phyloP scores from a whole-genome alignment of 2,888 invertebrate genomes.

The Pristionchus fissidentatus region DNA sequence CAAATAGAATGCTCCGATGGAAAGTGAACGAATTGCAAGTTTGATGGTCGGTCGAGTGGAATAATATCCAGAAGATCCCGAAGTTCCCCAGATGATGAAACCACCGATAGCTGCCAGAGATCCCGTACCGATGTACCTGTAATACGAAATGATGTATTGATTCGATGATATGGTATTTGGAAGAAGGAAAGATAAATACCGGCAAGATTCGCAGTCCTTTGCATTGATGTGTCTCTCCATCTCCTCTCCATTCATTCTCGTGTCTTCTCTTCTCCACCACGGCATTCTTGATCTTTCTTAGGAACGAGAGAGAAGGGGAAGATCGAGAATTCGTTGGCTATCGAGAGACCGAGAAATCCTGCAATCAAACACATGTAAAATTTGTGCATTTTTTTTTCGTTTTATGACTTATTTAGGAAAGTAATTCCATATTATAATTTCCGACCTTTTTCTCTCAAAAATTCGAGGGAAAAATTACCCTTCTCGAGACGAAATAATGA shows the following conservation, averaged over 20 bases:
- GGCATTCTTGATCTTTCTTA: background rate
- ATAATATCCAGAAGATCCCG: constrained; percentile 52
- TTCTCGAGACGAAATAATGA: too few relatives aligned
- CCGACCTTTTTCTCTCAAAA: too few relatives aligned
- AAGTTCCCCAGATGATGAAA: constrained; percentile 41
- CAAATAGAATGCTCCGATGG: constrained; percentile 45
- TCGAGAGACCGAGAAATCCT: constrained; percentile 28
- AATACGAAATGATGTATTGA: background rate
- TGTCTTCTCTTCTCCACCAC: constrained; percentile 43
- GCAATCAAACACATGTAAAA: too few relatives aligned
- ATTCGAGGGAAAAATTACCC: too few relatives aligned
- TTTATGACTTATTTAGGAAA: too few relatives aligned
- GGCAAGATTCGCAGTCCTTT: constrained; percentile 43
- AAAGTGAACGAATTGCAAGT: constrained; percentile 53
- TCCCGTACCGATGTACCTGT: constrained; percentile 29
- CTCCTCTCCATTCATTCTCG: constrained; percentile 9
- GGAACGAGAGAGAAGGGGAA: constrained; percentile 27
- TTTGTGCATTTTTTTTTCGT: background rate
- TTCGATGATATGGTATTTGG: background rate
- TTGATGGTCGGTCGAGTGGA: constrained; percentile 52
- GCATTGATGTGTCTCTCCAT: background rate
- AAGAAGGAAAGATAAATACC: background rate
- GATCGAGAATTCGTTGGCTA: constrained; percentile 42
- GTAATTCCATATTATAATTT: too few relatives aligned
- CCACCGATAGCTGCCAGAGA: constrained; percentile 30